phyloP scores from a whole-genome alignment of 1,140 invertebrate species.

The Drosophila melanica region DNA sequence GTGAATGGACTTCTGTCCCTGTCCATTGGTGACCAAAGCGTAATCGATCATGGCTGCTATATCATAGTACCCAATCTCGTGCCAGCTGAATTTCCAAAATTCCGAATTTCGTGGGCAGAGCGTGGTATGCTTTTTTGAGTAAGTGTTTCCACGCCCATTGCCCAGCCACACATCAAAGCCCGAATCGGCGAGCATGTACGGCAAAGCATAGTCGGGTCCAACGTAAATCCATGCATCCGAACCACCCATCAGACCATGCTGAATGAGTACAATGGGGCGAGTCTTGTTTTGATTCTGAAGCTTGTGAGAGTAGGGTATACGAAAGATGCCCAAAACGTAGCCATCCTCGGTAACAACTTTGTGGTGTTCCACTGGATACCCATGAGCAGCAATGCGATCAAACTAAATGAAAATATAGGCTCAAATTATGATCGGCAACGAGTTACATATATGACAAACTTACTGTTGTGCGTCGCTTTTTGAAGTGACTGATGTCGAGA shows the following conservation, averaged over 20 bases:
- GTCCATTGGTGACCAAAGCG: conserved; percentile 85
- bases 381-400: conserved; percentile 58
- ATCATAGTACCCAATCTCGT: conserved; percentile 89
- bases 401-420: conserved; percentile 11
- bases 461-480: conserved; percentile 49
- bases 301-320: conserved; percentile 83
- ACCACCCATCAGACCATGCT: conserved; percentile 89
- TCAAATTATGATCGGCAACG: background rate
- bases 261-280: conserved; percentile 87
- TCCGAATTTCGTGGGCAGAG: conserved; percentile 84
- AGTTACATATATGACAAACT: background rate
- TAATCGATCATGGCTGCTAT: conserved; percentile 88
- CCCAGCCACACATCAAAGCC: conserved; percentile 89
- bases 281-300: conserved; percentile 41
- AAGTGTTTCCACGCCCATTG: conserved; percentile 84
- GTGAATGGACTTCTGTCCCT: conserved; percentile 84
- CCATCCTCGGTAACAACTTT: conserved; percentile 84
- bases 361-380: conserved; percentile 86
- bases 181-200: conserved; percentile 87
- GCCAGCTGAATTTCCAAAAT: conserved; percentile 87
- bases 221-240: conserved; percentile 90
- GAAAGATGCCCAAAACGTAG: conserved; percentile 85
- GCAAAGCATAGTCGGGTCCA: conserved; percentile 86
- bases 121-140: conserved; percentile 84
- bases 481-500: conserved; percentile 37